phyloP scores from a whole-genome alignment of 2,113 vertebrate species.

The Callipepla squamata region DNA sequence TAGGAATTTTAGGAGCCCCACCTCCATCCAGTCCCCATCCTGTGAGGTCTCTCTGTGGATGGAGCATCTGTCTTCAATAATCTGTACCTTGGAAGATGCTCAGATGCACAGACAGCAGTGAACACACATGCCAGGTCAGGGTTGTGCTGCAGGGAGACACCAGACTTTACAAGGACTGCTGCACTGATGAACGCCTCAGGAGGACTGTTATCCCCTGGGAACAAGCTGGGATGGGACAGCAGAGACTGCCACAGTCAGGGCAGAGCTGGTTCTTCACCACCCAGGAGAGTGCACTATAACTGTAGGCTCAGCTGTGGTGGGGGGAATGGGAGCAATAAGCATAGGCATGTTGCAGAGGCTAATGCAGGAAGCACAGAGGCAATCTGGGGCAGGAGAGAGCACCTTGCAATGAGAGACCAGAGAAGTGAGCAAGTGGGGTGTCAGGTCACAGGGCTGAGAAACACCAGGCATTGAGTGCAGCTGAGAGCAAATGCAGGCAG shows the following conservation, averaged over 20 bases:
- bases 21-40: not conserved
- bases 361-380: not conserved
- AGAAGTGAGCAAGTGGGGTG: not conserved
- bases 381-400: not conserved
- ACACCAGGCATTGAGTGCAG: not conserved
- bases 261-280: not conserved
- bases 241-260: not conserved
- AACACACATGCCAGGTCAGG: rapidly evolving
- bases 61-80: conserved; percentile 9
- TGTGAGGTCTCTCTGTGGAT: not conserved
- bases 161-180: not conserved
- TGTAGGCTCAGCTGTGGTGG: not conserved
- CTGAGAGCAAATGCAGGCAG: not conserved
- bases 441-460: not conserved
- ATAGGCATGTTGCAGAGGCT: rapidly evolving
- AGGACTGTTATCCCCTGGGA: not conserved
- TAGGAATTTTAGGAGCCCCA: not conserved
- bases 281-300: not conserved
- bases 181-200: not conserved
- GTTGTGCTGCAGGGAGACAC: not conserved
- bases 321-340: not conserved
- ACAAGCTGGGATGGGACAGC: rapidly evolving
- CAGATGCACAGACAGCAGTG: rapidly evolving
- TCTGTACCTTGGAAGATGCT: not conserved
- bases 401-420: not conserved